Percentiles rank a stretch among this genome's conserved stretches.
Conservation (phyloP, 92 coral and sea anemone genomes). For the Umimayanthus chanpuru region DNA sequence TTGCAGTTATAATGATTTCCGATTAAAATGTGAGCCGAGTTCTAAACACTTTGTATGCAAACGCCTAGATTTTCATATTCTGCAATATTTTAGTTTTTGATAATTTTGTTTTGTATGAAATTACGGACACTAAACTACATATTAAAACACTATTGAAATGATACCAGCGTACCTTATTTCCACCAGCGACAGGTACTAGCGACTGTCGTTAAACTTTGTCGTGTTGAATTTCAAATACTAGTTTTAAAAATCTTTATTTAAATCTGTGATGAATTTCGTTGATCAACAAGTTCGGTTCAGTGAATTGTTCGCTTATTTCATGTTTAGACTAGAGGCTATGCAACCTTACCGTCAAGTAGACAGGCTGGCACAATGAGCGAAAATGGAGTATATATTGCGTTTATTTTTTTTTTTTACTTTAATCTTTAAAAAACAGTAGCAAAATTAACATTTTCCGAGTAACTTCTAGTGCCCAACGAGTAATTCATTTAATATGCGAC, state of each 20-base stretch:
- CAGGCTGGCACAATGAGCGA: not conserved
- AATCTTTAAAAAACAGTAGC: not conserved
- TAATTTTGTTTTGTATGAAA: not conserved
- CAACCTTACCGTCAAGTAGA: not conserved
- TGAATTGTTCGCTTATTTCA: not conserved
- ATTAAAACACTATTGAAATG: not conserved
- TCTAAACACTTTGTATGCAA: not conserved
- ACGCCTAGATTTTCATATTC: not conserved
- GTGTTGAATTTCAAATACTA: not conserved
- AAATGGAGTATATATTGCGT: not conserved
- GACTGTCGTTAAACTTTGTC: not conserved
- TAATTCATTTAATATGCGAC: conserved; percentile 18
- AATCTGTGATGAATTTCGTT: not conserved
- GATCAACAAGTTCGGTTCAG: not conserved
- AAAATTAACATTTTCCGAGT: not conserved
- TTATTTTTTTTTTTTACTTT: not conserved
- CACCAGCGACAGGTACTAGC: not conserved
- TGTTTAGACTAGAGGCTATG: not conserved
- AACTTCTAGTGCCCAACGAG: not conserved
- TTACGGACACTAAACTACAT: not conserved
- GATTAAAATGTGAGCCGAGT: not conserved
- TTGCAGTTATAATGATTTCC: not conserved
- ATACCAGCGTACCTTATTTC: not conserved
- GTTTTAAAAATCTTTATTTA: not conserved
- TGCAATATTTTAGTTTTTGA: not conserved